These are phyloP conservation scores for Poicephalus gulielmi DNA, from an alignment of 2,113 vertebrate species.

Conservation along the genomic window DNA sequence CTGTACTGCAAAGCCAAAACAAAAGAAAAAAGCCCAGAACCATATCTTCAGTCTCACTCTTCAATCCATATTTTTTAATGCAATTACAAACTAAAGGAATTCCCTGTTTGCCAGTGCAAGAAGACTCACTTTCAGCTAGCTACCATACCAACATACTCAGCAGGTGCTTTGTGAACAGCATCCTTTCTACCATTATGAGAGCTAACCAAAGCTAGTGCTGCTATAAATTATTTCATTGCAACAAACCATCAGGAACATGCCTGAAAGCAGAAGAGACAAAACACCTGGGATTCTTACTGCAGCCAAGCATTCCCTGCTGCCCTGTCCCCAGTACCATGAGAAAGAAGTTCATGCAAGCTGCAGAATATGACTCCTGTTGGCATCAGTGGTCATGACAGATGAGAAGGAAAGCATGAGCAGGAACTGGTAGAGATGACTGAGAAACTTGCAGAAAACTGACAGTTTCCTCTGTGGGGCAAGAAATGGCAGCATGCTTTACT, in stretches of 20 bases:
- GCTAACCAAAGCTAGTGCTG: neutral
- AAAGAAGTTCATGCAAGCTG: neutral
- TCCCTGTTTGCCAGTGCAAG: neutral
- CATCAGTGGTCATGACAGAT: neutral
- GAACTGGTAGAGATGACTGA: neutral
- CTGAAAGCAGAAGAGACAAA: neutral
- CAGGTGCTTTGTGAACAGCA: neutral
- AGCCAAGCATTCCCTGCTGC: neutral
- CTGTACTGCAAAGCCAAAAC: neutral
- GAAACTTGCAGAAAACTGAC: neutral
- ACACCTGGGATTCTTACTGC: neutral
- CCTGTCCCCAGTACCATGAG: neutral
- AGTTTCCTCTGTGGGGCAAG: neutral
- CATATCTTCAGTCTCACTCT: fast-evolving
- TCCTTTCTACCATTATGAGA: neutral
- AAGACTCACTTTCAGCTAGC: neutral
- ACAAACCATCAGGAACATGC: neutral
- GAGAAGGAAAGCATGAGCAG: neutral
- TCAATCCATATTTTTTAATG: neutral
- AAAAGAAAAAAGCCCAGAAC: neutral
- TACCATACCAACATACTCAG: neutral
- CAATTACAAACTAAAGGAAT: neutral
- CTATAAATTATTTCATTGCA: neutral
- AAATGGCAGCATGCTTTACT: neutral
- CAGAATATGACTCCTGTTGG: neutral